A percentile compares a stretch with the other conserved stretches of the same genome.
These are phyloP conservation scores for Vultur gryphus DNA, from an alignment of 2,797 vertebrate genomes.

Conservation along the genomic window DNA sequence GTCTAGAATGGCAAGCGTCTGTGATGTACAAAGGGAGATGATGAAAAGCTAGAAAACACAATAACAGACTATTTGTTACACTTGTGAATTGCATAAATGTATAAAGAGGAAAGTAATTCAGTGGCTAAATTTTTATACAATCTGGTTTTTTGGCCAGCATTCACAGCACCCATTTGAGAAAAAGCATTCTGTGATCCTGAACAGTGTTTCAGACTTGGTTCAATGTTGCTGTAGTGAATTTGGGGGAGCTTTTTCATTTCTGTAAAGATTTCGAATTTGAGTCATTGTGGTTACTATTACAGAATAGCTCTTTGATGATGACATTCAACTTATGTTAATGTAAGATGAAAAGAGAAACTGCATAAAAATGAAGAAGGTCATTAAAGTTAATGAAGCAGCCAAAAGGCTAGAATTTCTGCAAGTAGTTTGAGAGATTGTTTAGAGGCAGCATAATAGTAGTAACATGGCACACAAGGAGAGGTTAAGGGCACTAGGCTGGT, in stretches of 20 bases:
- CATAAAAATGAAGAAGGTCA: not conserved
- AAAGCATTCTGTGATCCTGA: not conserved
- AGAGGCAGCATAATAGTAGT: not conserved
- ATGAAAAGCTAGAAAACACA: conserved; percentile 32
- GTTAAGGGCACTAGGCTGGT: not conserved
- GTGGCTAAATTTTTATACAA: conserved; percentile 2
- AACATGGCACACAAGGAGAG: not conserved
- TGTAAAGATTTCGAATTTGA: not conserved
- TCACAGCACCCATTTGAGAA: not conserved
- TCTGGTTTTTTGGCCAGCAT: not conserved
- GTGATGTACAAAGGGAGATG: conserved; percentile 23
- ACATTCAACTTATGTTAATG: not conserved
- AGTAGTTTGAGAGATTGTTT: not conserved
- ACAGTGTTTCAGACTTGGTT: not conserved
- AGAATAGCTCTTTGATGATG: not conserved
- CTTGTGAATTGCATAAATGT: conserved; percentile 12
- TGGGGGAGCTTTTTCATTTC: not conserved
- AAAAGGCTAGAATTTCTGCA: conserved; percentile 27
- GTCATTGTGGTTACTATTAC: not conserved
- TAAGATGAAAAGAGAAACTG: not conserved
- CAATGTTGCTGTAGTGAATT: not conserved
- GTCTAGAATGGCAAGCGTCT: conserved; percentile 20
- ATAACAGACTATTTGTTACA: conserved; percentile 31
- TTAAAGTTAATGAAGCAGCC: conserved; percentile 17
- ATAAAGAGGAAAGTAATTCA: conserved; percentile 19